Base-by-base conservation (phyloP, 2,888 invertebrate species). In the Norana najaformis region DNA sequence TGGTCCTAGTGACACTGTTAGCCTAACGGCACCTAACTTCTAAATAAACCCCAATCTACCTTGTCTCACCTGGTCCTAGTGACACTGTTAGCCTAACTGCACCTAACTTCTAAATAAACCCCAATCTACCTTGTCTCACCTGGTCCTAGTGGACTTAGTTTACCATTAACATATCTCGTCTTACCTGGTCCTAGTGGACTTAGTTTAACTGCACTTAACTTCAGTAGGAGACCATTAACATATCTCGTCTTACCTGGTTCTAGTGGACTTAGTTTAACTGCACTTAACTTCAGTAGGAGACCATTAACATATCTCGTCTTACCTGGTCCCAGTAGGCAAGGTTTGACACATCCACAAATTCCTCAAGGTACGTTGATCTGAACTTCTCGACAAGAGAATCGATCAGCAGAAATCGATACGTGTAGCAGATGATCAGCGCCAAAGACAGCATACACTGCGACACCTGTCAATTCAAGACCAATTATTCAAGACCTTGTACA, bases 361-460 rank as follows among this genome's bases (percentile, higher is more conserved):
- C 91, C 89, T 94, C 93, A 90, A 93, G 93, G 92, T 94, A 94
- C 0, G 94, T 93, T 90, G 93, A 93, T 0, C 94, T 92, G 38
- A 94, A 91, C 39, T 91, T 90, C 91, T 94, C 94, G 30, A 94
- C 92, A 0, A 92, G 92, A n/a, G 93, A 92, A 0, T 93, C 92
- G 36, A 95, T 93, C 88, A 94, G 92, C 34, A 93, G 91, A 92
- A 94, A 94, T 30, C 94, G 93, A 91, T 93, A 94, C n/a, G 94
- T 91, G 91, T 93, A 94, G 90, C 93, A 93, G 30, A 90, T 92
- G 30, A 94, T 93, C 91, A 93, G 94, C 16, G 90, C 69, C 83
- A 92, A 14, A 35, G 91, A 92, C 37, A 92, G 88, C 47, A 90
- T 14, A 88, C 91, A 90, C 89, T 89, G 89, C 8, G 89, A 89